Evolutionary conservation across 2,797 vertebrate species (phyloP).

Genomic region (Xerus rutilus): DNA sequence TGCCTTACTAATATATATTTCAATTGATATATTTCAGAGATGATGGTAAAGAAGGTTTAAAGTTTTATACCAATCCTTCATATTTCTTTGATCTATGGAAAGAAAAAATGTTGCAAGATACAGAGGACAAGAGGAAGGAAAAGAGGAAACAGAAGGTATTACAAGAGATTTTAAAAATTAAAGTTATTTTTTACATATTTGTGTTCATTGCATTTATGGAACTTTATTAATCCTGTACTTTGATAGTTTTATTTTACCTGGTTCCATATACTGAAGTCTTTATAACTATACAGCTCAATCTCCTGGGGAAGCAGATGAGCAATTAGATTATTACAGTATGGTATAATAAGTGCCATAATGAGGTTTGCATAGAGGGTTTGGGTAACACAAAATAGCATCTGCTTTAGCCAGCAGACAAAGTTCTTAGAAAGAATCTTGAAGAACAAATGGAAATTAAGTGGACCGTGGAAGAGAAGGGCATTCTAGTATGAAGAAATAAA

Average conservation of each 20-base stretch:
- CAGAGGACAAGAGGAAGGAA: constrained; percentile 98
- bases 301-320: neutral
- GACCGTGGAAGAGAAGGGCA: neutral
- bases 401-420: constrained; percentile 16
- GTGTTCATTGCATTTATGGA: neutral
- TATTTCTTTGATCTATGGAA: constrained; percentile 99
- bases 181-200: constrained; percentile 51
- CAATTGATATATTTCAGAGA: constrained; percentile 90
- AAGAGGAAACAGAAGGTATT: constrained; percentile 98
- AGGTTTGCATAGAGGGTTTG: neutral
- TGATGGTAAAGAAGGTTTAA: constrained; percentile 97
- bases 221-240: neutral
- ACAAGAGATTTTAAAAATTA: constrained; percentile 47
- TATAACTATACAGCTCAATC: constrained; percentile 19
- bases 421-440: neutral
- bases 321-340: neutral
- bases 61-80: constrained; percentile 99
- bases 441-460: constrained; percentile 9
- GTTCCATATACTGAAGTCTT: neutral
- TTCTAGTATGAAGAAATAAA: constrained; percentile 19
- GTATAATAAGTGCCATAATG: neutral
- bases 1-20: constrained; percentile 38
- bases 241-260: constrained; percentile 21
- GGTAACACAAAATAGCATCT: neutral
- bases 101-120: constrained; percentile 99